Percentiles rank a stretch among this genome's conserved stretches.
These are phyloP conservation scores for Oncorhynchus kisutch DNA, from an alignment of 2,113 vertebrate species.

Conservation along the genomic window DNA sequence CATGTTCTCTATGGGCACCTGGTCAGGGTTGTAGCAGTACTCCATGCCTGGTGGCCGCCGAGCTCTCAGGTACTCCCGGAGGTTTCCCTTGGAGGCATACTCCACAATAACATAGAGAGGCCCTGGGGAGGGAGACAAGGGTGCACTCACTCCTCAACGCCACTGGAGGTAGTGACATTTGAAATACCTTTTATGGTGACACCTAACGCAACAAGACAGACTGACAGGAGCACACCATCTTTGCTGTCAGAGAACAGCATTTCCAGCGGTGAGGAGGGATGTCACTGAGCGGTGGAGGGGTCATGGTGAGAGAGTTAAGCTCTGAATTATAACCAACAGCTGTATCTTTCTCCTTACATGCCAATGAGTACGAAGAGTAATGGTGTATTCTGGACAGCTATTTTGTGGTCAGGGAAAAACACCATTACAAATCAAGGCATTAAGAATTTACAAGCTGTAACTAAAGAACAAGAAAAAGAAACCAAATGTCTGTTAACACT, in stretches of 20 bases:
- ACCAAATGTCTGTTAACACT: not conserved
- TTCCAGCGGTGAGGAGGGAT: not conserved
- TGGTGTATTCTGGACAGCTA: not conserved
- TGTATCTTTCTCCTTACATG: not conserved
- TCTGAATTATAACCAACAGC: constrained; percentile 11
- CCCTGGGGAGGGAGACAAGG: constrained; percentile 65
- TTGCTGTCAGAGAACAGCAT: not conserved
- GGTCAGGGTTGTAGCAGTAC: constrained; percentile 94
- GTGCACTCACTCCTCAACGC: not conserved
- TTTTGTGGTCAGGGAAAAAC: not conserved
- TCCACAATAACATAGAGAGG: constrained; percentile 96
- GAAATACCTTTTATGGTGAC: too few relatives aligned
- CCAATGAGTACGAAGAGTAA: not conserved
- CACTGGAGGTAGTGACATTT: too few relatives aligned
- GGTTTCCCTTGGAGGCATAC: constrained; percentile 93
- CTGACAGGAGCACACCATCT: not conserved
- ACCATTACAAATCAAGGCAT: constrained; percentile 6
- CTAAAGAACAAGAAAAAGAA: not conserved
- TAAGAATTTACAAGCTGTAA: not conserved
- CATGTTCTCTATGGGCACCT: constrained; percentile 88
- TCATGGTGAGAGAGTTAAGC: not conserved
- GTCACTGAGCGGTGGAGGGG: too few relatives aligned
- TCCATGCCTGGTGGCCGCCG: constrained; percentile 94
- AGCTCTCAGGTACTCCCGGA: constrained; percentile 90
- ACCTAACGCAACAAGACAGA: too few relatives aligned